Conservation (phyloP, 1,140 invertebrate genomes). For the Orussus abietinus region DNA sequence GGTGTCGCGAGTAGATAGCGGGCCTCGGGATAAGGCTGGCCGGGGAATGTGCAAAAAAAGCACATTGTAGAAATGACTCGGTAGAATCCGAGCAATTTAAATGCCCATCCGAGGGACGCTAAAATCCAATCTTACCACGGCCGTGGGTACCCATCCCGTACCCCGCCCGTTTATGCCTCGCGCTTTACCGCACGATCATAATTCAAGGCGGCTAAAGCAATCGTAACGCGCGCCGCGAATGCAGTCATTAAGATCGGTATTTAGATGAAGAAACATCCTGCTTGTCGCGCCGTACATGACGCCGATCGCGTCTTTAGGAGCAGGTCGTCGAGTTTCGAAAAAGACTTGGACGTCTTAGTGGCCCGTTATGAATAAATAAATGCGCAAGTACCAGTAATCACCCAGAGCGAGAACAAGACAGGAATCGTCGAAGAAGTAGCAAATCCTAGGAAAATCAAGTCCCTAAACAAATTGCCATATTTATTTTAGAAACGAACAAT, state of each 20-base stretch:
- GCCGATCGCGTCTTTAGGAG: background rate
- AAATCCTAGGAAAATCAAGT: too few species aligned
- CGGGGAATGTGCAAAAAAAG: too few species aligned
- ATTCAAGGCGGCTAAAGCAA: conserved; percentile 18
- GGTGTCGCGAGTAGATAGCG: too few species aligned
- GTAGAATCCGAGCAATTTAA: conserved; percentile 20
- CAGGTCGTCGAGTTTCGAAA: background rate
- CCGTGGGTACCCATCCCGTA: too few species aligned
- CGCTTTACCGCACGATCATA: conserved; percentile 17
- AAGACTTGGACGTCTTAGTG: too few species aligned
- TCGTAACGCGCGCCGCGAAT: conserved; percentile 12
- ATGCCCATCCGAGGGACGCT: conserved; percentile 14
- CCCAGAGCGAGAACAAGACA: too few species aligned
- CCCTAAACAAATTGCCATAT: too few species aligned
- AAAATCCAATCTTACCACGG: conserved; percentile 15
- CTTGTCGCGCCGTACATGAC: conserved; percentile 1
- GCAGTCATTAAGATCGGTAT: conserved; percentile 20
- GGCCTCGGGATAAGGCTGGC: too few species aligned
- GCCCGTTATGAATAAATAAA: too few species aligned
- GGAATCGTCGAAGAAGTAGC: too few species aligned
- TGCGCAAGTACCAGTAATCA: too few species aligned
- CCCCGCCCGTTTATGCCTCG: conserved; percentile 23
- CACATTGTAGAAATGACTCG: conserved; percentile 1
- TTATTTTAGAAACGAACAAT: too few species aligned
- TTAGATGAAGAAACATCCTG: conserved; percentile 8